Evolutionary conservation across 2,888 invertebrate species (phyloP), one percentile per base, ranked within the genome.

Genomic region (Euclidia mi): DNA sequence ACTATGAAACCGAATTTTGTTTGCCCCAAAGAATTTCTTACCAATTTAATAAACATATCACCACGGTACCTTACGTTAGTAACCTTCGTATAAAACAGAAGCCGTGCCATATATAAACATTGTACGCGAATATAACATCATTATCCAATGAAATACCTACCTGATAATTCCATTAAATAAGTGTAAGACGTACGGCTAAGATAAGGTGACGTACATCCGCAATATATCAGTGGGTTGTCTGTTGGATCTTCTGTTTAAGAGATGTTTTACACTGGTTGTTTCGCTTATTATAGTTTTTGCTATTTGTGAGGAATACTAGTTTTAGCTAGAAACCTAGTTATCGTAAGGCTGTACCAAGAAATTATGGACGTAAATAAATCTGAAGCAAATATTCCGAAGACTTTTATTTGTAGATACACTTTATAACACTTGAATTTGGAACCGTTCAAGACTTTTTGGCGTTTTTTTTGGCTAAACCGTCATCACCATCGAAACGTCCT

Each of bases 81-180:
- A 37, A 53, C 59, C 56, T 44, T 40, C 14, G 34, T 18, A 67
- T 65, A 50, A 56, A 72, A 62, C 79, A 78, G 76, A 66, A 72
- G 62, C 73, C 43, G 43, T 38, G 0, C 46, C 53, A 52, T 64
- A 72, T 58, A 64, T 42, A 72, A 61, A 64, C 56, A 52, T 55
- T 51, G 52, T 44, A 46, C 56, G 61, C 40, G 59, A 58, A 61
- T 60, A 42, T 62, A 71, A 71, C 66, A 67, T 74, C 71, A 76
- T 79, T 78, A 78, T 67, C 72, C 62, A 68, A 72, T 74, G 59
- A 70, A 66, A 68, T 65, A 73, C 46, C 28, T 63, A 61, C 64
- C 69, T 56, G 80, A 78, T 78, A 81, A 65, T 71, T 80, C 79
- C 84, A 85, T 85, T 83, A 82, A 75, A 70, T 61, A 65, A 74